Evolutionary conservation across 2,113 vertebrate genomes (phyloP).

Genomic region (Seriola aureovittata): DNA sequence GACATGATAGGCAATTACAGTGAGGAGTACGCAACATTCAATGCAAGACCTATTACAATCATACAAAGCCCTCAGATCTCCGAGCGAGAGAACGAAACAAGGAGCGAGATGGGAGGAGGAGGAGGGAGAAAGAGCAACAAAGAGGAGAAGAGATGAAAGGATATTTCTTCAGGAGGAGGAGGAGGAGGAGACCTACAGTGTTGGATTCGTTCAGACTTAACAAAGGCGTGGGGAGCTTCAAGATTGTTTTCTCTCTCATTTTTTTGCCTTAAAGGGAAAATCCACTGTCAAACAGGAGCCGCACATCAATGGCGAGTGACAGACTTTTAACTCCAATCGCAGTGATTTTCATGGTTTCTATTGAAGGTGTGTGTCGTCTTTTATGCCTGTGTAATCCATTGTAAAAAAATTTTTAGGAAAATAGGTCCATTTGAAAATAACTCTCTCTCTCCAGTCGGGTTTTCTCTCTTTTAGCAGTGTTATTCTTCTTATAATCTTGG

Average conservation of each 20-base stretch:
- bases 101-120: constrained; percentile 59
- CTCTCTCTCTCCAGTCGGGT: constrained; percentile 2
- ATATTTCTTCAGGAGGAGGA: constrained; percentile 72
- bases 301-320: constrained; percentile 56
- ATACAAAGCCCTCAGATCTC: constrained; percentile 73
- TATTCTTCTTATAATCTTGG: constrained; percentile 30
- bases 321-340: constrained; percentile 65
- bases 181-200: constrained; percentile 69
- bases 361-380: constrained; percentile 50
- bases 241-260: constrained; percentile 66
- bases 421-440: constrained; percentile 33
- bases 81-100: constrained; percentile 56
- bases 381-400: constrained; percentile 44
- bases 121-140: constrained; percentile 70
- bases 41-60: constrained; percentile 62
- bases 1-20: constrained; percentile 79
- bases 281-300: constrained; percentile 61
- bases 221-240: constrained; percentile 68
- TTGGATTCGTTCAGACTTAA: constrained; percentile 71
- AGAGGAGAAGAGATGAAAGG: constrained; percentile 76
- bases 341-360: constrained; percentile 50
- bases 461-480: not conserved
- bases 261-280: constrained; percentile 55
- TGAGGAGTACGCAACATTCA: constrained; percentile 51
- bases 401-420: constrained; percentile 35